Base-by-base conservation (phyloP, 2,113 vertebrate genomes). In the Melospiza melodia region DNA sequence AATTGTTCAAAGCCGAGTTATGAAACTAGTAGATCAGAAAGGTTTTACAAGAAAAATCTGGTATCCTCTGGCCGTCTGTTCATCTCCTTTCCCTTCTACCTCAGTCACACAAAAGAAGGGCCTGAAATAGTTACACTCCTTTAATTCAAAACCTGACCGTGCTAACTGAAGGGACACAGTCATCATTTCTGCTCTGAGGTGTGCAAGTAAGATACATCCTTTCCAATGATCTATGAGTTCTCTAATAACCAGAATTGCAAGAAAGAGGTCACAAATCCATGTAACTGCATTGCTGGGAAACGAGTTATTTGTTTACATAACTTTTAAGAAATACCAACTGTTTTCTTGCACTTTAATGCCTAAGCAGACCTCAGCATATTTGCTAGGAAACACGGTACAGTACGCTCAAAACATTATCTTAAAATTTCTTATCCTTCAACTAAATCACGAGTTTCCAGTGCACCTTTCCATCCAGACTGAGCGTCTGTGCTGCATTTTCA, bases 151-250 rank as follows among this genome's bases (percentile, higher is more conserved):
- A 54, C 22, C 49, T 11, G 15, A 15, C 15, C 4, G 1, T 4
- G 13, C 31, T 43, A 77, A 74, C 39, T 6, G 13, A 48, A 57
- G 33, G 2, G 8, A 21, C 58, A 31, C 2, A 52, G 49, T 15
- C 37, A 33, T 11, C 5, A 57, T 7, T 49, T 19, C 67, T 54
- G 23, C 37, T 51, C 65, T 15, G 20, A 79, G 11, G 7, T 7
- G 11, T 1, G 27, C 13, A 55, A 44, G 3, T 12, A 61, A 63
- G 27, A 61, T 0, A 52, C 4, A 19, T 4, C 9, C 5, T 18
- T 41, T 67, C 5, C 24, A 55, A 5, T 3, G 27, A 61, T 31
- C 24, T 13, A 11, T 3, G 11, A 49, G 4, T 43, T 61, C 27
- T 28, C 6, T 6, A 61, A 35, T 1, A 71, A 41, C 6, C 27